These are phyloP conservation scores for Diaperis boleti DNA, from an alignment of 2,888 invertebrate genomes.

Conservation along the genomic window DNA sequence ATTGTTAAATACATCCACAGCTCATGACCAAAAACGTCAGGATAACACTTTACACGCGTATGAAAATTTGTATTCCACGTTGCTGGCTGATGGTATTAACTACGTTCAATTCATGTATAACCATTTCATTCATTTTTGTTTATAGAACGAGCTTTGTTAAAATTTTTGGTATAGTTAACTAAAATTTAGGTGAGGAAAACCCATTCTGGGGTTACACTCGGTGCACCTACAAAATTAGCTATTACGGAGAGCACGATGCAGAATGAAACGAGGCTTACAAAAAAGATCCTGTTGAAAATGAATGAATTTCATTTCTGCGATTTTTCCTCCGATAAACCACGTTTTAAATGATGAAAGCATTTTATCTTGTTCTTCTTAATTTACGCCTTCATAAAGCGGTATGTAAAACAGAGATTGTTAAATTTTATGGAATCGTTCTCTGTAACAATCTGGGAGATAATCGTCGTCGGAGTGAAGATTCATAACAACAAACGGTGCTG, in stretches of 20 bases:
- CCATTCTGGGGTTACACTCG: too few relatives aligned
- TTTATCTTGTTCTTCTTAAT: slow-evolving; percentile 42
- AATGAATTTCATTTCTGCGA: neutral
- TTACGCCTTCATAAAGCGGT: slow-evolving; percentile 43
- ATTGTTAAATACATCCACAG: too few relatives aligned
- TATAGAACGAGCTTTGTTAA: slow-evolving; percentile 9
- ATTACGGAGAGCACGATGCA: neutral
- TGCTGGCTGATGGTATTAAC: too few relatives aligned
- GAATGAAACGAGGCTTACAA: neutral
- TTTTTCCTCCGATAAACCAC: slow-evolving; percentile 13
- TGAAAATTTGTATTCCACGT: too few relatives aligned
- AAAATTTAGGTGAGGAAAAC: slow-evolving; percentile 4
- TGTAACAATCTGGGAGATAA: slow-evolving; percentile 45
- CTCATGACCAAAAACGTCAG: too few relatives aligned
- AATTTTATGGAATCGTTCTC: slow-evolving; percentile 42
- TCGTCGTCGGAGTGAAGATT: slow-evolving; percentile 44
- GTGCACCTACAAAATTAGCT: slow-evolving; percentile 3
- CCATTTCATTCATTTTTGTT: too few relatives aligned
- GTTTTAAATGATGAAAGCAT: slow-evolving; percentile 34
- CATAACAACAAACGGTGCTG: slow-evolving; percentile 45
- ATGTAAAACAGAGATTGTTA: slow-evolving; percentile 41
- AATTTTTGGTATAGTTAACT: neutral
- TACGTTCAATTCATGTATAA: too few relatives aligned
- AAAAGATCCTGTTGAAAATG: slow-evolving; percentile 4
- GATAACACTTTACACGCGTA: too few relatives aligned